A percentile compares a stretch with the other conserved stretches of the same genome.
These are phyloP conservation scores for Stegastes partitus DNA, from an alignment of 2,113 vertebrate species.

Conservation along the genomic window DNA sequence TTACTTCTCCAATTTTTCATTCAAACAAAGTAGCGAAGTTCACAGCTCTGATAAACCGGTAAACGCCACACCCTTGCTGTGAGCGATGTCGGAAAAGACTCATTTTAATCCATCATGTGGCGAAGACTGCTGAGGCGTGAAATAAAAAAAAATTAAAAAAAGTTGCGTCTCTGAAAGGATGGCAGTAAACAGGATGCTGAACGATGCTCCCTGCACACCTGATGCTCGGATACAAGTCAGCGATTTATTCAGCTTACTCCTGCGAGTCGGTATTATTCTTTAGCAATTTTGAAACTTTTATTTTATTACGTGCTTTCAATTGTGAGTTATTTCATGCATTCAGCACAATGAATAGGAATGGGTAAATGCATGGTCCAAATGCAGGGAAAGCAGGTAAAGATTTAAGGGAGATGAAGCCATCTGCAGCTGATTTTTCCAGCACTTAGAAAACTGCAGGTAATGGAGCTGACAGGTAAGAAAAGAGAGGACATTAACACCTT, in stretches of 20 bases:
- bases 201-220: slow-evolving; percentile 29
- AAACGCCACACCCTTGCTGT: slow-evolving; percentile 23
- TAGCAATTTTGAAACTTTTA: no score
- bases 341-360: no score
- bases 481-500: slow-evolving; percentile 26
- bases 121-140: slow-evolving; percentile 50
- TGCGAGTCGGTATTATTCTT: no score
- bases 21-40: not conserved
- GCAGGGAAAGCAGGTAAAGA: not conserved
- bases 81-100: slow-evolving; percentile 16
- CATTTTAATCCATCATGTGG: slow-evolving; percentile 41
- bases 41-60: slow-evolving; percentile 27
- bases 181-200: slow-evolving; percentile 21
- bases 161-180: slow-evolving; percentile 29
- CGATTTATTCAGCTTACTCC: slow-evolving; percentile 19
- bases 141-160: slow-evolving; percentile 38
- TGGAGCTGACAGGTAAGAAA: slow-evolving; percentile 15
- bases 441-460: slow-evolving; percentile 7
- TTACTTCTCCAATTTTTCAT: slow-evolving; percentile 39
- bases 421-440: not conserved
- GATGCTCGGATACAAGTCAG: slow-evolving; percentile 18
- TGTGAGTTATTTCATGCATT: no score
- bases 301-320: no score
- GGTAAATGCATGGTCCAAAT: no score
- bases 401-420: not conserved